phyloP scores from a whole-genome alignment of 2,888 invertebrate species.

The Diadromus collaris region DNA sequence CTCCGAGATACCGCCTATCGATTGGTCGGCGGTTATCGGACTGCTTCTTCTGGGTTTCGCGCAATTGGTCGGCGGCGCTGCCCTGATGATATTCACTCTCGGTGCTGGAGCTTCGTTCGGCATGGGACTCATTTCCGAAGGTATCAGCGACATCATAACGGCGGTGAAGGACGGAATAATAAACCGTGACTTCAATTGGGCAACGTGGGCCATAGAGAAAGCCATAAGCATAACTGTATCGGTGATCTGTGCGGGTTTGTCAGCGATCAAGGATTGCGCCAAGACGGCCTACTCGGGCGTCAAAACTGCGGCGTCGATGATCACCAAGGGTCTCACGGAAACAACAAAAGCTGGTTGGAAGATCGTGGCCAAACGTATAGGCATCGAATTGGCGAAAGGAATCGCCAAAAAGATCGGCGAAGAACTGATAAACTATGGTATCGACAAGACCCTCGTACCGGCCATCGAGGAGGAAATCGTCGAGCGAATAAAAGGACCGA shows the following conservation, averaged over 20 bases:
- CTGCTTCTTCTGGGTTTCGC: conserved; percentile 62
- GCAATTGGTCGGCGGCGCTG: conserved; percentile 63
- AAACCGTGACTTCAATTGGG: conserved; percentile 38
- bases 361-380: conserved; percentile 29
- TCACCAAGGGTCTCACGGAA: not conserved
- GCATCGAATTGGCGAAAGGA: conserved; percentile 20
- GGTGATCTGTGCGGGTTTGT: conserved; percentile 26
- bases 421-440: conserved; percentile 8
- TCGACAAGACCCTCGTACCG: conserved; percentile 24
- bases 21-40: conserved; percentile 19
- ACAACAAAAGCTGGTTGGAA: conserved; percentile 1
- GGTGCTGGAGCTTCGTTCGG: conserved; percentile 61
- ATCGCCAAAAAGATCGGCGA: not conserved
- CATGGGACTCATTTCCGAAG: conserved; percentile 64
- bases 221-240: conserved; percentile 34
- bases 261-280: conserved; percentile 15
- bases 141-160: conserved; percentile 66
- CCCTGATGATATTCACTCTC: conserved; percentile 53
- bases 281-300: conserved; percentile 3
- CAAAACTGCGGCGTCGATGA: not conserved
- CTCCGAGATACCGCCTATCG: conserved; percentile 25
- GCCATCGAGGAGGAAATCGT: conserved; percentile 13
- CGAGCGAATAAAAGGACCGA: not conserved
- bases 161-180: conserved; percentile 65
- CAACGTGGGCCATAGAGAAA: conserved; percentile 39